These are phyloP conservation scores for Leptopilina clavipes DNA, from an alignment of 1,140 invertebrate genomes.

Conservation along the genomic window DNA sequence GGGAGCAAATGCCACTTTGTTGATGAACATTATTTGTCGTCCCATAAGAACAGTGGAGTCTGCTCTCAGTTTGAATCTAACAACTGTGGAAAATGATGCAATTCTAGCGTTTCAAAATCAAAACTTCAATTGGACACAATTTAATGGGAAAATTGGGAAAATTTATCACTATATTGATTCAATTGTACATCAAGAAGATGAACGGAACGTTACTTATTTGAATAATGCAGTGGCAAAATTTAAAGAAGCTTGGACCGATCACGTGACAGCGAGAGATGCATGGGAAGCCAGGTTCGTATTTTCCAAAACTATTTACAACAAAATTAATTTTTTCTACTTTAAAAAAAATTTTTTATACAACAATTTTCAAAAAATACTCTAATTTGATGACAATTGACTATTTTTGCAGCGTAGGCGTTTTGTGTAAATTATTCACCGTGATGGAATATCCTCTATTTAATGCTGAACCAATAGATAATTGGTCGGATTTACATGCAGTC, in stretches of 20 bases:
- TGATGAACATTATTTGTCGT: conserved; percentile 65
- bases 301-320: not conserved
- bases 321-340: not conserved
- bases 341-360: not conserved
- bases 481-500: conserved; percentile 59
- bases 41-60: conserved; percentile 57
- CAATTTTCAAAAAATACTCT: conserved; percentile 22
- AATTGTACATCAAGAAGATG: conserved; percentile 57
- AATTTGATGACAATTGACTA: conserved; percentile 48
- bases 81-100: conserved; percentile 43
- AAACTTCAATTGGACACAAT: conserved; percentile 65
- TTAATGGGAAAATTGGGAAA: conserved; percentile 63
- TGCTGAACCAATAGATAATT: conserved; percentile 50
- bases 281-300: conserved; percentile 64
- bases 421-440: conserved; percentile 65
- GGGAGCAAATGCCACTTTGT: conserved; percentile 58
- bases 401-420: conserved; percentile 67
- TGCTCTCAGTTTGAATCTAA: conserved; percentile 59
- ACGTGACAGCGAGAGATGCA: conserved; percentile 50
- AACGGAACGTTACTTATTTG: conserved; percentile 48
- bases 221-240: conserved; percentile 55
- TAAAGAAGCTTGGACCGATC: conserved; percentile 53
- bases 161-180: conserved; percentile 65
- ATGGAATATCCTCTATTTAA: conserved; percentile 64
- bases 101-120: conserved; percentile 27